Evolutionary conservation across 1,140 invertebrate species (phyloP).

Genomic region (Oppia nitens): DNA sequence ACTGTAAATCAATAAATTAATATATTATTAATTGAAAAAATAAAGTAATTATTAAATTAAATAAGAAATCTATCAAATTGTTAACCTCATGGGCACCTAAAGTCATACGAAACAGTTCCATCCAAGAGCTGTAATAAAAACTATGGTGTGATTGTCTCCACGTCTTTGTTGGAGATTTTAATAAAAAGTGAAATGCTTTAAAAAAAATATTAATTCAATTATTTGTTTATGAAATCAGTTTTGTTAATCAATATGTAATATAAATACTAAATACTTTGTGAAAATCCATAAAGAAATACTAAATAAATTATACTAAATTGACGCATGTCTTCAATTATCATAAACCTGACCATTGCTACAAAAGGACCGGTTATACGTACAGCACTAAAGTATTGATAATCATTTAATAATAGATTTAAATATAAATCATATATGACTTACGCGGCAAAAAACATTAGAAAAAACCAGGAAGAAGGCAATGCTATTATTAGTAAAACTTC

Average conservation of each 20-base stretch:
- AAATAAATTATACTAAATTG: slow-evolving; percentile 91
- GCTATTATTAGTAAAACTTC: slow-evolving; percentile 80
- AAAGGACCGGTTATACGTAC: slow-evolving; percentile 85
- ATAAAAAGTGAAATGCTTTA: slow-evolving; percentile 82
- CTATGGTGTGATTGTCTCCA: slow-evolving; percentile 34
- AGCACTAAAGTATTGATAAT: slow-evolving; percentile 42
- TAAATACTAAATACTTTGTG: slow-evolving; percentile 39
- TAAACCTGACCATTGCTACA: slow-evolving; percentile 95
- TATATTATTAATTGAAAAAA: slow-evolving; percentile 33
- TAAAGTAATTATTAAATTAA: slow-evolving; percentile 9
- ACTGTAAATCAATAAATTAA: slow-evolving; percentile 33
- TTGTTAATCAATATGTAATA: no score
- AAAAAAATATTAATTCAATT: slow-evolving; percentile 14
- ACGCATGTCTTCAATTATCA: slow-evolving; percentile 94
- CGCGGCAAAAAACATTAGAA: slow-evolving; percentile 97
- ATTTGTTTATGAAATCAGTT: slow-evolving; percentile 11
- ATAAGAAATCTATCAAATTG: no score
- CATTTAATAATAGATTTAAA: neutral
- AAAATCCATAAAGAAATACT: slow-evolving; percentile 83
- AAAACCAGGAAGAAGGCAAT: slow-evolving; percentile 77
- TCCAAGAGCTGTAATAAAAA: slow-evolving; percentile 72
- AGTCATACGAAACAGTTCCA: slow-evolving; percentile 94
- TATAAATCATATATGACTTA: slow-evolving; percentile 31
- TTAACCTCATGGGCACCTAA: slow-evolving; percentile 95
- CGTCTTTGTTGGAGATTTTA: slow-evolving; percentile 53